Base-by-base conservation (phyloP, 2,888 invertebrate genomes). In the Agrilus mali region DNA sequence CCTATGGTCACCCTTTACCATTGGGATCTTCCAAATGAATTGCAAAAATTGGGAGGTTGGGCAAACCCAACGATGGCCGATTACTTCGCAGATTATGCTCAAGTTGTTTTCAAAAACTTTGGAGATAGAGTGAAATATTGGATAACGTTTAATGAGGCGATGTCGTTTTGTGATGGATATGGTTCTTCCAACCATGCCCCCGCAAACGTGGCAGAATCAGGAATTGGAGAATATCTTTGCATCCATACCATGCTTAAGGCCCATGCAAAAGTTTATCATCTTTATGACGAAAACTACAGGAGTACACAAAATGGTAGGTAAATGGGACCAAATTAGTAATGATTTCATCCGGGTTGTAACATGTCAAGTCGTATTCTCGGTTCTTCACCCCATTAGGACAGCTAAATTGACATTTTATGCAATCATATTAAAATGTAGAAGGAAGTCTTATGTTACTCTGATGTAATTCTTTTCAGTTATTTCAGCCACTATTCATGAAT, bases 191-290 rank as follows among this genome's bases (percentile, higher is more conserved):
- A 20, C 1, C 42, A 47, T 20, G 66, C 66, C 13, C 67, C 68
- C 1, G 58, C 54, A 4, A 45, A 72, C 27, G 51, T 53, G 15
- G 63, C 66, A n/a, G 36, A 42, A 3, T 56, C 69, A 35, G 77
- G 77, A 4, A 55, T 72, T n/a, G 75, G 71, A 0, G 74, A 74
- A 40, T 84, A 84, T 60, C 57, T 74, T 40, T 80, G 78, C 47
- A 67, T 68, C 1, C 79, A 82, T 56, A 77, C 78, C 54, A 63
- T 77, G 42, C 60, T 86, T 13, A 62, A 75, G 45, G 76, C 80
- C 1, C 85, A 86, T 59, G 79, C 78, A 1, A 70, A 68, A 43
- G 77, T 71, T 2, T 85, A 78, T 55, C 70, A 71, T 39, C 57
- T 80, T 32, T 82, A 82, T 55, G 66, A 79, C 43, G 63, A 69